Evolutionary conservation across 2,888 invertebrate genomes (phyloP), one percentile per base, ranked within the genome.

Genomic region (Dasypogon diadema): DNA sequence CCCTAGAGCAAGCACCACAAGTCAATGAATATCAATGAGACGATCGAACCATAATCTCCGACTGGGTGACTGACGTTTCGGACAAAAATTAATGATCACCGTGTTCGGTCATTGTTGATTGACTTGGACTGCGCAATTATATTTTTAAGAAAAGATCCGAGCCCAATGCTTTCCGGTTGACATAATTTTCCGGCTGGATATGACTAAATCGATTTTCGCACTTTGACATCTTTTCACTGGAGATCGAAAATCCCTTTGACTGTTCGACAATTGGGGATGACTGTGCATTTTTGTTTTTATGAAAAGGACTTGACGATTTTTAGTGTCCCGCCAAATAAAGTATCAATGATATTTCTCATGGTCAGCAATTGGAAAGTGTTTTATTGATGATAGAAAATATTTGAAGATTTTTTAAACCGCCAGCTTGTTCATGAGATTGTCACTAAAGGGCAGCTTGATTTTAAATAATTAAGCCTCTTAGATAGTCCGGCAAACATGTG

Each of bases 11-110:
- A 30, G 30, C 3, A n/a, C 68, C 70, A 18, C n/a, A 30, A 18
- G 48, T 58, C 58, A 74, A 74, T 60, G 74, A 74, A 74, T 74
- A 74, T 74, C 74, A 60, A 60, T 74, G 58, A 73, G 73, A 46
- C 74, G 74, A 74, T 74, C 48, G 58, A 60, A 46, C 58, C 58
- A 46, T 26, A 74, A 74, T 58, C 74, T 24, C 74, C 58, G 48
- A 48, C 74, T 74, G 74, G 58, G 74, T 60, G 56, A 58, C 37
- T 56, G 74, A 74, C 58, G 46, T 74, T 58, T 74, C 30, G 74
- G 74, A 70, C 70, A 70, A 70, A 54, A 70, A 70, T 70, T 70
- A 70, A 70, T 70, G 70, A 70, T 70, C 70, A 37, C 14, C 16
- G 51, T 68, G 48, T 26, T 70, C 70, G 54, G 70, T 70, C 70